Evolutionary conservation across 1,140 invertebrate genomes (phyloP).

Genomic region (Venustaconcha ellipsiformis): DNA sequence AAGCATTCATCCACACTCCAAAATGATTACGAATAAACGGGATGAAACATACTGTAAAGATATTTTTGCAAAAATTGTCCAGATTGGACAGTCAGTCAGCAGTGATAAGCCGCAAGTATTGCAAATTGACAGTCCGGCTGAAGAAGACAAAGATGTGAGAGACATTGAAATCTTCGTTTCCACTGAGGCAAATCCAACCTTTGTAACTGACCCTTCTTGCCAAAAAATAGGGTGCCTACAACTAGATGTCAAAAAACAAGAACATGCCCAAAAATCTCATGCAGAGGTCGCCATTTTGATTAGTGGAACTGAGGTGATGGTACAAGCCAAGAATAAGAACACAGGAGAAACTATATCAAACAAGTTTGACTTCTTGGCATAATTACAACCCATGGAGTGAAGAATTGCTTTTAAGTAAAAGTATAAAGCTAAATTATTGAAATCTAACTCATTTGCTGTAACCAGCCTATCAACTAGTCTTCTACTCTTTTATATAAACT

Average conservation of each 20-base stretch:
- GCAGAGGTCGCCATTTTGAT: constrained; percentile 16
- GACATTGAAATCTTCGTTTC: constrained; percentile 13
- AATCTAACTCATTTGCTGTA: too few species aligned
- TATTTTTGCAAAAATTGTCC: constrained; percentile 21
- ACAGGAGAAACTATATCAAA: constrained; percentile 10
- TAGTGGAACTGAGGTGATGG: constrained; percentile 25
- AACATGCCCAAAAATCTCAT: constrained; percentile 7
- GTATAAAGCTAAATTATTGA: too few species aligned
- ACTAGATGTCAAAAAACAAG: constrained; percentile 7
- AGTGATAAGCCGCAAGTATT: constrained; percentile 2
- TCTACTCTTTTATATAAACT: too few species aligned
- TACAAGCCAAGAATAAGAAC: constrained; percentile 11
- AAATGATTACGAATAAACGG: not conserved
- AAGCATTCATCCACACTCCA: constrained; percentile 4
- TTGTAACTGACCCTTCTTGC: constrained; percentile 13
- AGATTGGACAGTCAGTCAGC: constrained; percentile 15
- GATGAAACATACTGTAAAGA: constrained; percentile 18
- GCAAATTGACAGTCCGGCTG: constrained; percentile 4
- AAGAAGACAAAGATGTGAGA: constrained; percentile 4
- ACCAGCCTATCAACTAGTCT: too few species aligned
- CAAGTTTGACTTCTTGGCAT: constrained; percentile 8
- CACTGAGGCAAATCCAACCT: constrained; percentile 3
- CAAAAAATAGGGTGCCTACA: constrained; percentile 9
- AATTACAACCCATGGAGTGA: too few species aligned
- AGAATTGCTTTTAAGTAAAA: too few species aligned